These are phyloP conservation scores for Centropus unirufus DNA, from an alignment of 2,113 vertebrate species.

Conservation along the genomic window DNA sequence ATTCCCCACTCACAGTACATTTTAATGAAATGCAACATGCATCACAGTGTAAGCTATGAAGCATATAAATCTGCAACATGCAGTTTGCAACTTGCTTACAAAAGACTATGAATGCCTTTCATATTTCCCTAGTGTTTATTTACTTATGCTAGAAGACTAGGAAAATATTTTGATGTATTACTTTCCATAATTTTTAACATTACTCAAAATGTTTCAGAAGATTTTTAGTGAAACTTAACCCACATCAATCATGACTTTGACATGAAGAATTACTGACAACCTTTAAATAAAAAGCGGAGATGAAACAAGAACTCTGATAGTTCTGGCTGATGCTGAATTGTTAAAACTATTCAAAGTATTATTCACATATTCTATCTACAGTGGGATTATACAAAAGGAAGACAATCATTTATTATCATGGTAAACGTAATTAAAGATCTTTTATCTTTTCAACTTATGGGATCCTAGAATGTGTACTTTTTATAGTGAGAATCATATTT, in stretches of 20 bases:
- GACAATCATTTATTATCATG: conserved; percentile 34
- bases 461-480: conserved; percentile 23
- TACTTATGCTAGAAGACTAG: conserved; percentile 59
- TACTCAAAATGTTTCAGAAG: conserved; percentile 68
- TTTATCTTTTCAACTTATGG: conserved; percentile 51
- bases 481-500: conserved; percentile 50
- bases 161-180: conserved; percentile 67
- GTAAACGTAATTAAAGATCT: conserved; percentile 66
- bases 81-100: conserved; percentile 51
- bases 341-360: conserved; percentile 51
- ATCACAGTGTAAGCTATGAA: not conserved
- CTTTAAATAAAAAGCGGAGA: conserved; percentile 57
- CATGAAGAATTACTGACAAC: conserved; percentile 63
- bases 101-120: conserved; percentile 29
- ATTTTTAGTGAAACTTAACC: conserved; percentile 69
- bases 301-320: not conserved
- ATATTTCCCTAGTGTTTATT: conserved; percentile 59
- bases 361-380: not conserved
- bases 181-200: conserved; percentile 60
- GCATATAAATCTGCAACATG: conserved; percentile 39
- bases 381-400: conserved; percentile 27
- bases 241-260: conserved; percentile 67
- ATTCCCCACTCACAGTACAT: not conserved
- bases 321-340: conserved; percentile 3
- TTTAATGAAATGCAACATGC: conserved; percentile 49